Percentiles rank a stretch among this genome's conserved stretches.
Conservation (phyloP, 2,113 vertebrate species). For the Macroglossus sobrinus region DNA sequence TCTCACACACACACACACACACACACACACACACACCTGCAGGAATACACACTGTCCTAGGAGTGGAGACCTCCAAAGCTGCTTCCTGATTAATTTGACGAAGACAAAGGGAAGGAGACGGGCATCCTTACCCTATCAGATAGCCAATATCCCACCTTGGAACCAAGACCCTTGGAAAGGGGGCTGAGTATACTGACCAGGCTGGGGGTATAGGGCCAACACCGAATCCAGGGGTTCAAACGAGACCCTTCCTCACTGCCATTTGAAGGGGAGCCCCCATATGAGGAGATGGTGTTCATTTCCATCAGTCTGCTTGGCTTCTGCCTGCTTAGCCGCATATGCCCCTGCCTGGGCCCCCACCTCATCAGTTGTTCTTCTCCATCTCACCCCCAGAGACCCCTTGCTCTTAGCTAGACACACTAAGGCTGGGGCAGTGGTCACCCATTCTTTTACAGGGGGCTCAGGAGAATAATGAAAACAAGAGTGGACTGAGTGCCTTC, state of each 20-base stretch:
- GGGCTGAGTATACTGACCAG: background rate
- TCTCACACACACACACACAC: constrained; percentile 38
- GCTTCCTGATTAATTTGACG: background rate
- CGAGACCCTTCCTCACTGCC: background rate
- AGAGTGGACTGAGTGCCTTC: background rate
- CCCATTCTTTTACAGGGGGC: background rate
- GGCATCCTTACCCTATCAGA: background rate
- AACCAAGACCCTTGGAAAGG: background rate
- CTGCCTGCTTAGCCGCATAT: no score
- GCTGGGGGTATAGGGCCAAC: background rate
- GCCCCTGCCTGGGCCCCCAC: no score
- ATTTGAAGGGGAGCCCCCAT: background rate
- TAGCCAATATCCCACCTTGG: background rate
- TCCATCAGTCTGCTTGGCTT: no score
- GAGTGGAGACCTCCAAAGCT: background rate
- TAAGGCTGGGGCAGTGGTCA: background rate
- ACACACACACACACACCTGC: background rate
- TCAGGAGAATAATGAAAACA: background rate
- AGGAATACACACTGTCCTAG: constrained; percentile 22
- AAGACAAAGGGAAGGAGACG: background rate
- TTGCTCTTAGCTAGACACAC: background rate
- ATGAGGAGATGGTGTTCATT: background rate
- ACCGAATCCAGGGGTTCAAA: background rate
- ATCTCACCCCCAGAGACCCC: background rate
- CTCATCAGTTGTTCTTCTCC: no score